Evolutionary conservation across 2,113 vertebrate genomes (phyloP).

Genomic region (Vidua chalybeata): DNA sequence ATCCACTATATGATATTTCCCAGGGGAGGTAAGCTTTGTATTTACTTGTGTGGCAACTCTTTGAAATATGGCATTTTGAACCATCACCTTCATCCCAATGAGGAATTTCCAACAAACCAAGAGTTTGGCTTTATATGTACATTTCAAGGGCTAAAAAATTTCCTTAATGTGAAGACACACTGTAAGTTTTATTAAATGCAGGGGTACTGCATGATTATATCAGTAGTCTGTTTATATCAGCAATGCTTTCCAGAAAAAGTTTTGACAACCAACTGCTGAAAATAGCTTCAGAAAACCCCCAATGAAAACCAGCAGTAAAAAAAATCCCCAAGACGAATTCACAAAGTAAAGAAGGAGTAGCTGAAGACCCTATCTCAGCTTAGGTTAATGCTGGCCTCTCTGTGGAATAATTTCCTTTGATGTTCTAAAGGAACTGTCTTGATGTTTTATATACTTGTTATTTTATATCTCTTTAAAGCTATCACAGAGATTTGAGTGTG

Average conservation of each 20-base stretch:
- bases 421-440: background rate
- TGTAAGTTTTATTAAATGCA: background rate
- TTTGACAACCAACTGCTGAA: constrained; percentile 7
- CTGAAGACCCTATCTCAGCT: background rate
- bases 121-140: background rate
- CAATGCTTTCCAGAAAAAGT: background rate
- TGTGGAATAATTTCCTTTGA: constrained; percentile 37
- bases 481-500: background rate
- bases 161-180: background rate
- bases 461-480: constrained; percentile 17
- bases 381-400: background rate
- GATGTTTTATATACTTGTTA: background rate
- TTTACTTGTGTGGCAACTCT: constrained; percentile 3
- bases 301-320: background rate
- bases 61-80: constrained; percentile 14
- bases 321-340: constrained; percentile 37
- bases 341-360: background rate
- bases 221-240: background rate
- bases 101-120: background rate
- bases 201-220: background rate
- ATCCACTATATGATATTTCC: constrained; percentile 26
- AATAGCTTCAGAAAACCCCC: constrained; percentile 12
- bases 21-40: constrained; percentile 3
- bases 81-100: background rate
- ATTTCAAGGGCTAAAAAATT: background rate